phyloP scores from a whole-genome alignment of 1,140 invertebrate species.

The Solen grandis region DNA sequence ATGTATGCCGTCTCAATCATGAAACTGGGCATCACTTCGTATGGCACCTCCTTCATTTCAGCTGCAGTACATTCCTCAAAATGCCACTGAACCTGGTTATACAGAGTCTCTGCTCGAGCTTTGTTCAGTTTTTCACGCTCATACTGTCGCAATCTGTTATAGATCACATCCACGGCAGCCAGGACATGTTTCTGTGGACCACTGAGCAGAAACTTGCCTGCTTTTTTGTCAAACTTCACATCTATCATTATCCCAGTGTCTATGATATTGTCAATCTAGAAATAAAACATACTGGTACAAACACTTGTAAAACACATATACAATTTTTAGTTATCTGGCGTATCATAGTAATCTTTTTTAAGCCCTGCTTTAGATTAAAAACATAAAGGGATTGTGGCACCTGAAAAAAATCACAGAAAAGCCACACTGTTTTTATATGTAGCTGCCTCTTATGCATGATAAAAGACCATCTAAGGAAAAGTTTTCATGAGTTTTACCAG shows the following conservation, averaged over 20 bases:
- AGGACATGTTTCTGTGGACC: conserved; percentile 24
- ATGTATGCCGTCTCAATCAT: conserved; percentile 43
- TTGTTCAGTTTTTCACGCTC: conserved; percentile 13
- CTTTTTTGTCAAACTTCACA: conserved; percentile 50
- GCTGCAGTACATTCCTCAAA: conserved; percentile 14
- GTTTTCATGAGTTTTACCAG: no score
- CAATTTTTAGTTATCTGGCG: no score
- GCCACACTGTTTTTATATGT: no score
- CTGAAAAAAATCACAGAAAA: no score
- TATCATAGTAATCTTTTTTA: no score
- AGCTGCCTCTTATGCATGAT: no score
- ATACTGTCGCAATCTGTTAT: conserved; percentile 33
- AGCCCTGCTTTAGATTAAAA: no score
- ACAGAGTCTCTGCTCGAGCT: conserved; percentile 9
- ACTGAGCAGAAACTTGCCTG: conserved; percentile 28
- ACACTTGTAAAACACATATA: neutral
- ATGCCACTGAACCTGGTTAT: conserved; percentile 40
- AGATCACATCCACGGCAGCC: conserved; percentile 23
- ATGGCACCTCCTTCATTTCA: conserved; percentile 23
- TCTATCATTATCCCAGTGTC: conserved; percentile 36
- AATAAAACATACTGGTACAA: neutral
- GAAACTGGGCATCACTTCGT: conserved; percentile 21
- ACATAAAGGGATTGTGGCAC: no score
- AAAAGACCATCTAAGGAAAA: no score
- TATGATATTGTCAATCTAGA: conserved; percentile 41